These are phyloP conservation scores for Musca vetustissima DNA, from an alignment of 1,140 invertebrate genomes.

Conservation along the genomic window DNA sequence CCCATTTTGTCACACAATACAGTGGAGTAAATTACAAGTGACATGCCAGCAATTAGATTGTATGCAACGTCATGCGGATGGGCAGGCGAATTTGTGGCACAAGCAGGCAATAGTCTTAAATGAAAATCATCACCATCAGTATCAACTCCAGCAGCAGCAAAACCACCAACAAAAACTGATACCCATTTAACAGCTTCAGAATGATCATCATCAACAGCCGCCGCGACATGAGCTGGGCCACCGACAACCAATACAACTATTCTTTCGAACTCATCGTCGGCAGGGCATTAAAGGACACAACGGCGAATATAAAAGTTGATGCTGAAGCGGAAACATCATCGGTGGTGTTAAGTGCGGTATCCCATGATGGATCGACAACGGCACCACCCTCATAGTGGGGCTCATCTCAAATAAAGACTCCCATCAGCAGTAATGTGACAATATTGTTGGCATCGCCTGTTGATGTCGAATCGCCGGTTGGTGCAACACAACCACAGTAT, in stretches of 20 bases:
- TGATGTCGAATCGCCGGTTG: not conserved
- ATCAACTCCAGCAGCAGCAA: slow-evolving; percentile 25
- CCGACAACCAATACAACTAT: slow-evolving; percentile 27
- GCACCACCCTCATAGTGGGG: slow-evolving; percentile 20
- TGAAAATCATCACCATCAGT: slow-evolving; percentile 40
- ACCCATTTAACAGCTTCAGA: slow-evolving; percentile 23
- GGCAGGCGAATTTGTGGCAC: slow-evolving; percentile 53
- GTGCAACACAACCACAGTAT: no score
- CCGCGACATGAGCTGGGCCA: slow-evolving; percentile 33
- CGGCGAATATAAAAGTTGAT: slow-evolving; percentile 19
- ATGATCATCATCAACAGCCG: slow-evolving; percentile 1
- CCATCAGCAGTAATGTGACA: not conserved
- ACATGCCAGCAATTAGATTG: slow-evolving; percentile 55
- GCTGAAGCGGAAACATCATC: slow-evolving; percentile 26
- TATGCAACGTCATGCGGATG: slow-evolving; percentile 53
- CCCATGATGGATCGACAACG: slow-evolving; percentile 5
- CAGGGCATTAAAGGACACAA: slow-evolving; percentile 27
- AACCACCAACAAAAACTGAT: slow-evolving; percentile 30
- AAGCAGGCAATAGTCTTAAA: slow-evolving; percentile 51
- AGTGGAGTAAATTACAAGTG: slow-evolving; percentile 55
- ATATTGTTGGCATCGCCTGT: not conserved
- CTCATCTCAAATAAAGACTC: not conserved
- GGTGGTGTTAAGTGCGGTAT: slow-evolving; percentile 17
- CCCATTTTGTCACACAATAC: slow-evolving; percentile 2
- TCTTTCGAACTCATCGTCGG: slow-evolving; percentile 9